Base-by-base conservation (phyloP, 1,140 invertebrate genomes). In the Apis florea region DNA sequence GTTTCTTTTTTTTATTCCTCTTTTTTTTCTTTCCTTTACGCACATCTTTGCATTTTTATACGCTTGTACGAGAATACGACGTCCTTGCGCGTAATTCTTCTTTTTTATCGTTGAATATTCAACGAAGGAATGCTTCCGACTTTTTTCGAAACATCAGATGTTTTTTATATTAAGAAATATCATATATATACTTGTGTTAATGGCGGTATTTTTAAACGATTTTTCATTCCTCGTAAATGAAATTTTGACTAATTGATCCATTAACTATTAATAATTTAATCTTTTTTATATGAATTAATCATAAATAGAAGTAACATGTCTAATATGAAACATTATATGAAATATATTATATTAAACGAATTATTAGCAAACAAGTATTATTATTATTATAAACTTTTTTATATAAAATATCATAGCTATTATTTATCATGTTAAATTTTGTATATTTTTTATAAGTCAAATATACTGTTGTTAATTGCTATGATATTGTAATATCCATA, bases 21-120 rank as follows among this genome's bases (percentile, higher is more conserved):
- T 56, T 47, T n/a, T 17, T 56, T 47, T 13, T 26, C 40, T 67
- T 53, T 75, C 26, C 63, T 76, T 67, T 51, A 69, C 64, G 24
- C 54, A 66, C 66, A 59, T 58, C 70, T 68, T 47, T 64, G 77
- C 82, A 79, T 79, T 81, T 81, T 81, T 81, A 58, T 75, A 73
- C 61, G 61, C 51, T 15, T 31, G 53, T 31, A 49, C 24, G 19
- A 58, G 24, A 49, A 80, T 54, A 17, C 40, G 51, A 31, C 61
- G 21, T n/a, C 49, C 79, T 56, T 31, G 26, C 17, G 54, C 17
- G 19, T 9, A 17, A n/a, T 5, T 79, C 6, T 15, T 24, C 70
- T 11, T 26, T 66, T 75, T 68, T n/a, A 21, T 11, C 17, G 53
- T 15, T 64, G 63, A 54, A 72, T 64, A 72, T 72, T 79, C 49